phyloP scores from a whole-genome alignment of 2,888 invertebrate genomes.

The Xestia sexstrigata region DNA sequence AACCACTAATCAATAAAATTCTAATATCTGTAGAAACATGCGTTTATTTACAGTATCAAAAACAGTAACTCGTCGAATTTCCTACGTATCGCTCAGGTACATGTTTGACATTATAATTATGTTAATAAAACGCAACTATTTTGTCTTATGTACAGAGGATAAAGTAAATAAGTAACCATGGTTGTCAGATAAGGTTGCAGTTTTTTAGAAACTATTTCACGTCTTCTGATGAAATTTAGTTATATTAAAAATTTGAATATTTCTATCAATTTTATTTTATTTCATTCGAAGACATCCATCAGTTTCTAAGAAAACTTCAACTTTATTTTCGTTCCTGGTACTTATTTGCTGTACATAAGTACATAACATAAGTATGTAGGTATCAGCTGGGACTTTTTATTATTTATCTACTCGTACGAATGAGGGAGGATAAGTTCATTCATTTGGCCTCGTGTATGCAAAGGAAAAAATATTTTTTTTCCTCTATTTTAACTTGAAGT shows the following conservation, averaged over 20 bases:
- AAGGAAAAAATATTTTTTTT: constrained; percentile 33
- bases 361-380: neutral
- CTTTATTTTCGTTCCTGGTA: no score
- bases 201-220: no score
- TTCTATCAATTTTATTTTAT: no score
- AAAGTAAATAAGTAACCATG: no score
- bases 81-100: neutral
- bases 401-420: constrained; percentile 11
- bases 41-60: neutral
- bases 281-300: no score
- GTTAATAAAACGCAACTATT: neutral
- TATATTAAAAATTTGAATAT: no score
- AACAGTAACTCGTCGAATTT: neutral
- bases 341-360: no score
- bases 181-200: no score
- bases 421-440: constrained; percentile 28
- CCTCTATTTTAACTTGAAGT: constrained; percentile 28
- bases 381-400: constrained; percentile 1
- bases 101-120: neutral
- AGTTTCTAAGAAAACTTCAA: no score
- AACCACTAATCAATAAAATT: neutral
- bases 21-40: neutral
- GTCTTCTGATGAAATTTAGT: no score
- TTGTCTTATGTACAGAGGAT: neutral
- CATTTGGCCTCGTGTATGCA: constrained; percentile 10